Percentiles rank a stretch among this genome's conserved stretches.
phyloP scores from a whole-genome alignment of 2,797 vertebrate species.

The Antrozous pallidus region DNA sequence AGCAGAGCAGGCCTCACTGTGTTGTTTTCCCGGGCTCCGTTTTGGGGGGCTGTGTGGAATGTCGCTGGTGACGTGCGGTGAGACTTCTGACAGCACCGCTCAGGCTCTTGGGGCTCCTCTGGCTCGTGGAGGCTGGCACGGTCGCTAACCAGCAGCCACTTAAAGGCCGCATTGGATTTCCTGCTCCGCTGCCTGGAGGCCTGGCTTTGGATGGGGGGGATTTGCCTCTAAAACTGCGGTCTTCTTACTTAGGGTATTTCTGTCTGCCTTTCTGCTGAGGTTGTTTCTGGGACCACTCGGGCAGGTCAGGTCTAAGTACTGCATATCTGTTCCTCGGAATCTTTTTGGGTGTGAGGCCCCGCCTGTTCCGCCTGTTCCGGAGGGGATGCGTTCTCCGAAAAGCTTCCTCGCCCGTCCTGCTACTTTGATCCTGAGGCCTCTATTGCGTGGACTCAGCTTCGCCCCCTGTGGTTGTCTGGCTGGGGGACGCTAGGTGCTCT shows the following conservation, averaged over 20 bases:
- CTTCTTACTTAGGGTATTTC: conserved; percentile 26
- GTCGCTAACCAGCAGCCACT: not conserved
- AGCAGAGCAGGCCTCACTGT: not conserved
- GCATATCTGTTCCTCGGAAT: not conserved
- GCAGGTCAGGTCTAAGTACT: not conserved
- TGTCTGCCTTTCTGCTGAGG: not conserved
- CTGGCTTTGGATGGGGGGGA: not conserved
- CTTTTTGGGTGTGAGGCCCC: not conserved
- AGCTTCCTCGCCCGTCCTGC: not conserved
- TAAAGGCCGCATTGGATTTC: not conserved
- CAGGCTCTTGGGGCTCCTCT: not conserved
- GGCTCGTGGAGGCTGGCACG: not conserved
- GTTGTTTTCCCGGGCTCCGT: not conserved
- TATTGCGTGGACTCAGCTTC: not conserved
- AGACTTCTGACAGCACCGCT: not conserved
- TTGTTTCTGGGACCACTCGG: not conserved
- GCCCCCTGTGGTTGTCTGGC: not conserved
- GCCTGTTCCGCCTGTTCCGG: not conserved
- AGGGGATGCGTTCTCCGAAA: not conserved
- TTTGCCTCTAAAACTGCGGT: not conserved
- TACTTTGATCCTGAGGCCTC: not conserved
- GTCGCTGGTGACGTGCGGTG: not conserved
- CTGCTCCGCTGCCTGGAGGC: not conserved
- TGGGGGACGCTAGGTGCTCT: not conserved
- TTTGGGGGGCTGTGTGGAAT: conserved; percentile 27